phyloP scores from a whole-genome alignment of 2,888 invertebrate species.

The Odontomyia ornata region DNA sequence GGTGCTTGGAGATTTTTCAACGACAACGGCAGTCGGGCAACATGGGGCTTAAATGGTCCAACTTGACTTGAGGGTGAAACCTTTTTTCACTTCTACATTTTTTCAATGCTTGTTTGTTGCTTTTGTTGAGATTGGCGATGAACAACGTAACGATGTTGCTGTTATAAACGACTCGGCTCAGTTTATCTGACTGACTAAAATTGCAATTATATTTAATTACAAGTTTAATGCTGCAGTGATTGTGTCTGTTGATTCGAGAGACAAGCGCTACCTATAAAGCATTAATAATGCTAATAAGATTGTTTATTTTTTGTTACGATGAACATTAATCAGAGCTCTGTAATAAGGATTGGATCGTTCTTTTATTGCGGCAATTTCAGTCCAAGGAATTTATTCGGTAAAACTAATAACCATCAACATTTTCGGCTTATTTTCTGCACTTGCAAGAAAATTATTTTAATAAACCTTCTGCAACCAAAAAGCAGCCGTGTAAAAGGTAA shows the following conservation, averaged over 20 bases:
- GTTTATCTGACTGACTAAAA: conserved; percentile 24
- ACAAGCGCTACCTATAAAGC: conserved; percentile 40
- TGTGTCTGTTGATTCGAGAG: conserved; percentile 38
- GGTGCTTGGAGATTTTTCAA: conserved; percentile 15
- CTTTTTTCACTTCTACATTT: conserved; percentile 48
- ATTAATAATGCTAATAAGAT: conserved; percentile 44
- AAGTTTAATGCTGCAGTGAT: conserved; percentile 17
- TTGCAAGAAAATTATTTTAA: neutral
- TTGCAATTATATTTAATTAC: conserved; percentile 44
- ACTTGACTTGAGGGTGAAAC: conserved; percentile 48
- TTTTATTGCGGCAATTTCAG: neutral
- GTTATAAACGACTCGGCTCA: neutral
- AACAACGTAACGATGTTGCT: conserved; percentile 11
- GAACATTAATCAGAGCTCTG: conserved; percentile 16
- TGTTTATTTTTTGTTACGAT: conserved; percentile 32
- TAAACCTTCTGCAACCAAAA: neutral
- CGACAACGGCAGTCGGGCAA: conserved; percentile 14
- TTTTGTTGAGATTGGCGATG: conserved; percentile 4
- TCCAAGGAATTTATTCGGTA: no score
- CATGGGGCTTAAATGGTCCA: conserved; percentile 31
- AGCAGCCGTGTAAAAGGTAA: neutral
- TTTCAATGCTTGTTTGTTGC: conserved; percentile 12
- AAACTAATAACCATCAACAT: no score
- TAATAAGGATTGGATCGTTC: neutral
- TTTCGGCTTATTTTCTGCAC: no score